phyloP scores from a whole-genome alignment of 2,797 vertebrate genomes.

The Tympanoctomys barrerae region DNA sequence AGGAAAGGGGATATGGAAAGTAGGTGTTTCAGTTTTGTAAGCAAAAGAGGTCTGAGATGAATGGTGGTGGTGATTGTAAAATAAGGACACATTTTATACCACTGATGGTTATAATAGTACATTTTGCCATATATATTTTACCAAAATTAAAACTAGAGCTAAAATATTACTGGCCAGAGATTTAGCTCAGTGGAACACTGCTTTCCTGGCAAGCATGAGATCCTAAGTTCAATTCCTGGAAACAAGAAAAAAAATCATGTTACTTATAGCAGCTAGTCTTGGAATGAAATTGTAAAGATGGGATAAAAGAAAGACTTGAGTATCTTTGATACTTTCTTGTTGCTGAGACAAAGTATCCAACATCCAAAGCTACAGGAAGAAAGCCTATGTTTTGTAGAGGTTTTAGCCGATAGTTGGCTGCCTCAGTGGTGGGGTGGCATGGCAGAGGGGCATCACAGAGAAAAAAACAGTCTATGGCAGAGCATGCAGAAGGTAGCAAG shows the following conservation, averaged over 20 bases:
- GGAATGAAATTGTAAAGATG: not conserved
- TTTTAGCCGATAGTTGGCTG: too few relatives aligned
- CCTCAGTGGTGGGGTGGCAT: too few relatives aligned
- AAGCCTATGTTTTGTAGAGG: too few relatives aligned
- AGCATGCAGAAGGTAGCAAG: not conserved
- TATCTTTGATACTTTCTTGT: not conserved
- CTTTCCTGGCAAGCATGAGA: too few relatives aligned
- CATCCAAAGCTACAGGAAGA: too few relatives aligned
- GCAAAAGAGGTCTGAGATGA: not conserved
- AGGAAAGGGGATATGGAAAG: not conserved
- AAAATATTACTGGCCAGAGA: too few relatives aligned
- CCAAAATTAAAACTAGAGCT: not conserved
- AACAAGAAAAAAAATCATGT: not conserved
- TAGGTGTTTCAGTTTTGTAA: not conserved
- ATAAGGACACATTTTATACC: too few relatives aligned
- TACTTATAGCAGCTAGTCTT: too few relatives aligned
- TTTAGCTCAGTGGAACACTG: too few relatives aligned
- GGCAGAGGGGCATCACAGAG: too few relatives aligned
- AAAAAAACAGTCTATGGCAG: not conserved
- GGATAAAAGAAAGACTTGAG: not conserved
- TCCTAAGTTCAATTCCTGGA: too few relatives aligned
- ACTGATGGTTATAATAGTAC: not conserved
- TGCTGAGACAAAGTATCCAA: too few relatives aligned
- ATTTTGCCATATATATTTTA: not conserved
- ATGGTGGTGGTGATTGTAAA: not conserved